A percentile compares a stretch with the other conserved stretches of the same genome.
These are phyloP conservation scores for Phylloscopus whistleri DNA, from an alignment of 2,113 vertebrate species.

Conservation along the genomic window DNA sequence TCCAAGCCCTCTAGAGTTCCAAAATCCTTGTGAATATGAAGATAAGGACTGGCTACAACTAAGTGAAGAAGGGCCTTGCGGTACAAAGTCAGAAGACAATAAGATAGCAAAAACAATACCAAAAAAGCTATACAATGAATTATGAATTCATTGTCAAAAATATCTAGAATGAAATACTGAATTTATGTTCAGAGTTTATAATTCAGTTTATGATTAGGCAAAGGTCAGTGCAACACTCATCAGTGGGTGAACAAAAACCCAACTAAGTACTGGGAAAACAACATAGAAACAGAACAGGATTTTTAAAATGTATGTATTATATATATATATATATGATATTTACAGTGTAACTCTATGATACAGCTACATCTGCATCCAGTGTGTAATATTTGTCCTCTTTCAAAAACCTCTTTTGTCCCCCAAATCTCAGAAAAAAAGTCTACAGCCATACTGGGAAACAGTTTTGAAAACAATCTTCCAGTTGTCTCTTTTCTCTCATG, in stretches of 20 bases:
- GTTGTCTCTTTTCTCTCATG: background rate
- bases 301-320: background rate
- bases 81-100: background rate
- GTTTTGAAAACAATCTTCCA: background rate
- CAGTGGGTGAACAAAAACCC: background rate
- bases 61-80: background rate
- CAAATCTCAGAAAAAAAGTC: background rate
- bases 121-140: background rate
- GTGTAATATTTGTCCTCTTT: background rate
- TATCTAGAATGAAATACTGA: background rate
- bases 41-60: background rate
- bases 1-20: background rate
- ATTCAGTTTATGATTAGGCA: background rate
- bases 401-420: background rate
- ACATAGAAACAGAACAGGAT: background rate
- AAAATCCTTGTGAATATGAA: background rate
- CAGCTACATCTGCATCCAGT: background rate
- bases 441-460: background rate
- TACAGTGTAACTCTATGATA: background rate
- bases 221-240: background rate
- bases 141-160: background rate
- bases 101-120: background rate
- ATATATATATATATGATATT: background rate
- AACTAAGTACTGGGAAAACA: background rate
- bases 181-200: background rate